Evolutionary conservation across 2,797 vertebrate species (phyloP), one percentile per base, ranked within the genome.

Genomic region (Gymnocypris eckloni): DNA sequence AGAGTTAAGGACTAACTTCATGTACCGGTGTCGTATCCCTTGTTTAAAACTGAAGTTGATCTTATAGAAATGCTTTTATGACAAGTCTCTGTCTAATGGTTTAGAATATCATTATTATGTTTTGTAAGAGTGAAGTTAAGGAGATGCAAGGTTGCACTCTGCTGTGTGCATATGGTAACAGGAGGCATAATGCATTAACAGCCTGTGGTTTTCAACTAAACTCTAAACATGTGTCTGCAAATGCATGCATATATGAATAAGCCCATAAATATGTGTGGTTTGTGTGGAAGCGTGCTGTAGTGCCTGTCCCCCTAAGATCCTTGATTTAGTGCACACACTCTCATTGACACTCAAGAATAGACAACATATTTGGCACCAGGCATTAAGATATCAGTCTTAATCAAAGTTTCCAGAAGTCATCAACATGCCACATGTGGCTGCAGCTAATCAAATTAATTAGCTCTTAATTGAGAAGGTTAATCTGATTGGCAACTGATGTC

Each of bases 361-460:
- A 54, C 67, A 86, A 28, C 43, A 76, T 64, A 66, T 82, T 45
- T 66, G 85, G 41, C 84, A 77, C 83, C 73, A 64, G 48, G 64
- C 76, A 66, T 77, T 20, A 81, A 83, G 73, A 79, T 73, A 73
- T 88, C 81, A 83, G 72, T 72, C 61, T 71, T 92, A 91, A 93
- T 94, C 91, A 93, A 91, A 90, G 89, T 87, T 88, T 93, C 87
- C 90, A 92, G 92, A 92, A 89, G 88, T 92, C 92, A 92, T 92
- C 93, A 92, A 87, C 72, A 54, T 87, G 87, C 87, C 72, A 87
- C 83, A 91, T 90, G 87, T 79, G 89, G 89, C 87, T 90, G 80
- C 78, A 79, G 89, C 85, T 90, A 94, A 95, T 94, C 89, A 73
- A 92, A 94, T 94, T 89, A 92, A 94, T 94, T 92, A 91, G 87